These are phyloP conservation scores for Pyrgilauda ruficollis DNA, from an alignment of 2,113 vertebrate species.

Conservation along the genomic window DNA sequence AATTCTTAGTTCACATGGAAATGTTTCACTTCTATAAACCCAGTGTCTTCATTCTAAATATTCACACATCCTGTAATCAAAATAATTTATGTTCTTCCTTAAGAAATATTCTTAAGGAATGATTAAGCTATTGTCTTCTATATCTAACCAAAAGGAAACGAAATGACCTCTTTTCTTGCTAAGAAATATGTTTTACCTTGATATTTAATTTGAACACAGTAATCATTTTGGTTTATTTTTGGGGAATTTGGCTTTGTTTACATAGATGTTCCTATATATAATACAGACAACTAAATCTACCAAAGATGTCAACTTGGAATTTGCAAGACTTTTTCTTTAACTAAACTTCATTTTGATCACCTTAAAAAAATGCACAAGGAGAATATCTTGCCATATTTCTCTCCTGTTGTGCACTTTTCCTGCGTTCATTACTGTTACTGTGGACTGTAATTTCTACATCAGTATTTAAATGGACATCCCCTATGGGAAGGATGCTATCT, in stretches of 20 bases:
- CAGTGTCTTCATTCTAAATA: not conserved
- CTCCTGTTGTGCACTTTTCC: not conserved
- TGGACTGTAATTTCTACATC: not conserved
- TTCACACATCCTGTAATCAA: not conserved
- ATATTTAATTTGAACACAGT: not conserved
- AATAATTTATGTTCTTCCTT: not conserved
- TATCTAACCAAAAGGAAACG: not conserved
- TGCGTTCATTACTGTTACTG: not conserved
- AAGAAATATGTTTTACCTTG: not conserved
- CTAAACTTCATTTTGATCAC: not conserved
- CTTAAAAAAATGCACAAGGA: not conserved
- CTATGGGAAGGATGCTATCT: not conserved
- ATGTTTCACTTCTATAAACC: not conserved
- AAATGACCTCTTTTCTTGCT: not conserved
- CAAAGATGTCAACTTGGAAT: not conserved
- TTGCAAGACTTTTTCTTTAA: not conserved
- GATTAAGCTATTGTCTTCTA: not conserved
- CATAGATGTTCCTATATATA: not conserved
- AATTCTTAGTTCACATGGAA: not conserved
- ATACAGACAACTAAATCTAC: not conserved
- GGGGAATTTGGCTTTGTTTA: not conserved
- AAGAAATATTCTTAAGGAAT: not conserved
- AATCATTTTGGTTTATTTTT: not conserved
- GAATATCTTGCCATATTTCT: not conserved
- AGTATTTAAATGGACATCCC: not conserved